Conservation (phyloP, 2,113 vertebrate species). For the Halcyon senegalensis region DNA sequence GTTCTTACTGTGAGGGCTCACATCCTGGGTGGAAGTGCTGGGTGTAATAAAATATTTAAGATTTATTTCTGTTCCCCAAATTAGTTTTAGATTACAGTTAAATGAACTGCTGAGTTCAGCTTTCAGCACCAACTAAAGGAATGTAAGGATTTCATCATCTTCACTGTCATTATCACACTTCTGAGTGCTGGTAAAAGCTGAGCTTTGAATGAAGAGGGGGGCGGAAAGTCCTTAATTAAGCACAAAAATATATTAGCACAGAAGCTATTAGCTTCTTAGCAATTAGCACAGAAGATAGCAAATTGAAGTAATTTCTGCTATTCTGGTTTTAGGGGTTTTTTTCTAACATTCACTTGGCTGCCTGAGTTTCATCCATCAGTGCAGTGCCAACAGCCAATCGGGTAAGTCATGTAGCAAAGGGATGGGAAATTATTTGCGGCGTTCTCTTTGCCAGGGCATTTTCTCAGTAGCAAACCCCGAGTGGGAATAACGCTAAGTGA, state of each 20-base stretch:
- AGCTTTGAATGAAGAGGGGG: neutral
- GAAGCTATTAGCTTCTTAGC: neutral
- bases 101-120: neutral
- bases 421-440: neutral
- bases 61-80: neutral
- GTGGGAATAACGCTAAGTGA: accelerated
- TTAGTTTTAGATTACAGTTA: neutral
- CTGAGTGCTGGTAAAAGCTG: neutral
- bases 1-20: neutral
- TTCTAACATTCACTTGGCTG: neutral
- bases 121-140: neutral
- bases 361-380: accelerated
- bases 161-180: neutral
- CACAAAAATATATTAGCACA: neutral
- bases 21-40: neutral
- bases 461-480: neutral
- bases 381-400: accelerated
- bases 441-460: neutral
- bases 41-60: neutral
- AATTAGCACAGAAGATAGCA: neutral
- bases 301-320: neutral
- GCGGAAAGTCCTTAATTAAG: neutral
- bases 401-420: neutral
- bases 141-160: neutral
- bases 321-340: accelerated